Percentiles rank a stretch among this genome's conserved stretches.
phyloP scores from a whole-genome alignment of 2,888 invertebrate species.

The Oscheius sp. region DNA sequence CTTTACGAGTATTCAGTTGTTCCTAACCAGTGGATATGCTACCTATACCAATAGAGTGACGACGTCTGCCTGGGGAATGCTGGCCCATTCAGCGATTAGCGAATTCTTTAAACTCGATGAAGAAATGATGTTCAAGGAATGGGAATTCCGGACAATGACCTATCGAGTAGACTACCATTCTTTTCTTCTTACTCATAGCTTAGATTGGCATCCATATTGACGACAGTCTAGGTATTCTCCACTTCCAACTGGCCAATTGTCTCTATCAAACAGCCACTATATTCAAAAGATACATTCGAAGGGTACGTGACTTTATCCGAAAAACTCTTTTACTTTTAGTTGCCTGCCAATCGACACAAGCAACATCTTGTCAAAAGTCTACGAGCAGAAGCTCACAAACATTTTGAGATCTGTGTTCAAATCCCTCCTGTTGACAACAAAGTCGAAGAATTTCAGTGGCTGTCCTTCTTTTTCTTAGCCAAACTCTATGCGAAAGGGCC shows the following conservation, averaged over 20 bases:
- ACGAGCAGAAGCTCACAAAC: slow-evolving; percentile 32
- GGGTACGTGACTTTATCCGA: neutral
- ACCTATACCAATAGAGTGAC: slow-evolving; percentile 29
- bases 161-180: slow-evolving; percentile 29
- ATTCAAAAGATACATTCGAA: slow-evolving; percentile 34
- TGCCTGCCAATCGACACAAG: slow-evolving; percentile 25
- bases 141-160: slow-evolving; percentile 50
- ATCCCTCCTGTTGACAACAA: slow-evolving; percentile 30
- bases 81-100: slow-evolving; percentile 41
- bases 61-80: slow-evolving; percentile 46
- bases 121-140: slow-evolving; percentile 33
- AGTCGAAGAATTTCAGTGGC: slow-evolving; percentile 47
- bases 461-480: slow-evolving; percentile 51
- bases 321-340: neutral
- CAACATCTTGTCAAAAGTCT: slow-evolving; percentile 11
- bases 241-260: slow-evolving; percentile 41
- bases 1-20: slow-evolving; percentile 4
- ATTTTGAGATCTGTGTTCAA: slow-evolving; percentile 37
- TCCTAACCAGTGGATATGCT: slow-evolving; percentile 29
- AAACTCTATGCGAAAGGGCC: slow-evolving; percentile 43
- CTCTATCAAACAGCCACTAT: slow-evolving; percentile 49
- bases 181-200: too few species aligned
- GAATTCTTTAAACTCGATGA: slow-evolving; percentile 40
- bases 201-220: slow-evolving; percentile 48
- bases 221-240: slow-evolving; percentile 34